These are phyloP conservation scores for Melanchra persicariae DNA, from an alignment of 2,888 invertebrate species.

Conservation along the genomic window DNA sequence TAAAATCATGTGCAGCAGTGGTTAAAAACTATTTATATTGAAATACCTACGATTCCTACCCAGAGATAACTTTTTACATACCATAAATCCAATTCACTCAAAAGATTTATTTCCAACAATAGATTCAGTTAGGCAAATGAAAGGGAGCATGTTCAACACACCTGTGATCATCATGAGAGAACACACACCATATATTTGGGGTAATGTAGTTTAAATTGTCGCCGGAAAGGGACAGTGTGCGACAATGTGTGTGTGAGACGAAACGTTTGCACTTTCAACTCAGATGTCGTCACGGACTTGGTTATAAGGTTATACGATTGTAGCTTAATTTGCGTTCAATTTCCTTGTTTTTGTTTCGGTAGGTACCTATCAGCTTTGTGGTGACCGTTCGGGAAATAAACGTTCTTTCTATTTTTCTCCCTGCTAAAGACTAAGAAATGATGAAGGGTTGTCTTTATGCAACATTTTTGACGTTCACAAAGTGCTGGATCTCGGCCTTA, in stretches of 20 bases:
- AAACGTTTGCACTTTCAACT: conserved; percentile 52
- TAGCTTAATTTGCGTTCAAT: conserved; percentile 1
- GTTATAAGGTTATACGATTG: neutral
- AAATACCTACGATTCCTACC: too few species aligned
- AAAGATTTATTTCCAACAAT: neutral
- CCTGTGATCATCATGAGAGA: neutral
- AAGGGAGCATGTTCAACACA: conserved; percentile 12
- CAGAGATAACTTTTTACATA: too few species aligned
- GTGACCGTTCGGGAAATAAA: too few species aligned
- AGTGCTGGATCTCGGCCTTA: too few species aligned
- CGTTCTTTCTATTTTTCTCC: too few species aligned
- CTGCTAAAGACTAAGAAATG: too few species aligned
- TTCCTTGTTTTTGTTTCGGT: neutral
- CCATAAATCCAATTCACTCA: too few species aligned
- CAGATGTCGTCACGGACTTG: conserved; percentile 34
- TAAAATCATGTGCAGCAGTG: too few species aligned
- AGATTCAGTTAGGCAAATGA: conserved; percentile 18
- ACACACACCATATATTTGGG: conserved; percentile 44
- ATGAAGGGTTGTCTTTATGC: too few species aligned
- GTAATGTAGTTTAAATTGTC: conserved; percentile 64
- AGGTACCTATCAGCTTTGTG: too few species aligned
- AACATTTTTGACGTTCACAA: too few species aligned
- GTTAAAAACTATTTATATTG: too few species aligned
- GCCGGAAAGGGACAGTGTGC: conserved; percentile 52
- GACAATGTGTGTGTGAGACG: conserved; percentile 14